phyloP scores from a whole-genome alignment of 2,888 invertebrate species.

The Escarpia spicata region DNA sequence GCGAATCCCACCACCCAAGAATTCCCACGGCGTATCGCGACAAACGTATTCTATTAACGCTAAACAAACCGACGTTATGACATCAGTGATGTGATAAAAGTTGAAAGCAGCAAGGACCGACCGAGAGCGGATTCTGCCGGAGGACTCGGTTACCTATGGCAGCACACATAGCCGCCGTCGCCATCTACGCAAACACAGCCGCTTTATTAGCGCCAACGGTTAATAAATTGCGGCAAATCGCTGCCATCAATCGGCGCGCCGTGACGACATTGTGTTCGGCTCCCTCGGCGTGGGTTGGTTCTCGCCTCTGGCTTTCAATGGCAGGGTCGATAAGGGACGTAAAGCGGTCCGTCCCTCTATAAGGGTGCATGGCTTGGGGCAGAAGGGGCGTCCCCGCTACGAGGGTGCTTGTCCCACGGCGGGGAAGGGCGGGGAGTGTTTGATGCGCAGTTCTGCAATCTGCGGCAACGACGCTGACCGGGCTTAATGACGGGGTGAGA shows the following conservation, averaged over 20 bases:
- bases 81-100: not conserved
- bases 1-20: not conserved
- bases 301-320: not conserved
- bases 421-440: not conserved
- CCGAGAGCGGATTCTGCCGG: not conserved
- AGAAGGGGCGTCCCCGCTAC: not conserved
- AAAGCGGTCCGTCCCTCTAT: not conserved
- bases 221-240: slow-evolving; percentile 9
- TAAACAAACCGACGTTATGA: not conserved
- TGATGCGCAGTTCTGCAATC: not conserved
- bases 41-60: not conserved
- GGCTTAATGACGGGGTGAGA: not conserved
- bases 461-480: not conserved
- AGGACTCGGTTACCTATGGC: not conserved
- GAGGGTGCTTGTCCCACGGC: not conserved
- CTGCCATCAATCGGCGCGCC: not conserved
- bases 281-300: not conserved
- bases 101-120: not conserved
- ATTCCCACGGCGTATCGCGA: not conserved
- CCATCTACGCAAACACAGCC: not conserved
- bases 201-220: not conserved
- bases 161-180: not conserved
- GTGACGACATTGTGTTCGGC: not conserved
- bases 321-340: not conserved
- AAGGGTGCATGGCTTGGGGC: not conserved